Evolutionary conservation across 2,113 vertebrate genomes (phyloP), one percentile per base, ranked within the genome.

Genomic region (Dicerorhinus sumatrensis): DNA sequence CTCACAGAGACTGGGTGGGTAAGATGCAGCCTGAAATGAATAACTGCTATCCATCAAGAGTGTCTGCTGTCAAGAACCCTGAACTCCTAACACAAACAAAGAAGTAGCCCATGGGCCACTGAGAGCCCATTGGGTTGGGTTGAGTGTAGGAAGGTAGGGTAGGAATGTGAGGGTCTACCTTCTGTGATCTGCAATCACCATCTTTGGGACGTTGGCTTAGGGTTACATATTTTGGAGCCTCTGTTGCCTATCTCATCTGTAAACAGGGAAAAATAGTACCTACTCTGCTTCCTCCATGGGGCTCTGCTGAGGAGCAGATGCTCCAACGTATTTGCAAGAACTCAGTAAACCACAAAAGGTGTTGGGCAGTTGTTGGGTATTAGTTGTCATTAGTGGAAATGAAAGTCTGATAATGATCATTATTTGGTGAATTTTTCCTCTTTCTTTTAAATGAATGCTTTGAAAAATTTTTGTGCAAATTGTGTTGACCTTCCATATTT

Each of bases 31-130:
- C 39, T 79, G 85, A 25, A 46, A 21, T 33, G 23, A 14, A 39
- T 46, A 83, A 33, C 89, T 79, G 14, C n/a, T 17, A 4, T 72
- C 33, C 76, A 20, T 36, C 3, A 12, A 89, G 60, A 82, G 70
- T 73, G 31, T 46, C 18, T 54, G 29, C 73, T 51, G 6, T 67
- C 17, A 21, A 92, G 76, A 96, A 58, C 42, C 42, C 29, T 21
- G 46, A 76, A 76, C 20, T 81, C 39, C 7, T 8, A 14, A 18
- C 29, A 63, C 18, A 56, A 76, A 96, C 39, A 48, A 65, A 51
- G 87, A 76, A n/a, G 69, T 3, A 80, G 31, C 21, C 31, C 0
- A 0, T 17, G 51, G 9, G 3, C 20, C 31, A 14, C 65, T 0
- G 2, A 31, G 16, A 33, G 31, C 29, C 42, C 56, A 13, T 18